Percentiles rank a stretch among this genome's conserved stretches.
phyloP scores from a whole-genome alignment of 2,888 invertebrate genomes.

The Meandrusa payeni region DNA sequence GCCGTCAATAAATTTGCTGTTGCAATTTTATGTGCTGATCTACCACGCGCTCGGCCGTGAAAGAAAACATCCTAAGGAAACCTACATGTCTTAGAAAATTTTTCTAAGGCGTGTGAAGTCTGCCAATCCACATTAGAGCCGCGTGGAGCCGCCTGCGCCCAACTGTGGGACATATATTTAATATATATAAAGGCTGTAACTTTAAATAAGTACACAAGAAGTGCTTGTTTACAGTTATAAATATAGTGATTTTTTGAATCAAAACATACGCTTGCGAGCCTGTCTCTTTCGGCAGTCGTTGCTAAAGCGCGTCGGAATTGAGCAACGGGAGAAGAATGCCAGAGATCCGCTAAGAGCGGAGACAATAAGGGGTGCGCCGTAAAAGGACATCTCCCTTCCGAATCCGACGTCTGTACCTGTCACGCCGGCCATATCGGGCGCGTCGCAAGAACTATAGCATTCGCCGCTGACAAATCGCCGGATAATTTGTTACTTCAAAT shows the following conservation, averaged over 20 bases:
- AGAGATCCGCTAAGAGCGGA: constrained; percentile 37
- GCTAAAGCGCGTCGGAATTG: neutral
- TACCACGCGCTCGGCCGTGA: too few relatives aligned
- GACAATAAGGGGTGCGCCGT: constrained; percentile 58
- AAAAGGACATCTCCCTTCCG: constrained; percentile 46
- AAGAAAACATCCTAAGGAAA: too few relatives aligned
- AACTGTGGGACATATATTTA: too few relatives aligned
- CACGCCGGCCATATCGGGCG: constrained; percentile 42
- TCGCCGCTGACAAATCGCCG: constrained; percentile 72
- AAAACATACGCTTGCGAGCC: constrained; percentile 26
- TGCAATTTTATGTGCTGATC: too few relatives aligned
- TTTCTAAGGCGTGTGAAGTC: too few relatives aligned
- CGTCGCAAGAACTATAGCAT: constrained; percentile 61
- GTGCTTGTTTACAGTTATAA: neutral
- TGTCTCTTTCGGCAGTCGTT: constrained; percentile 21
- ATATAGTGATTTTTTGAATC: too few relatives aligned
- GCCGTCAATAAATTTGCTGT: too few relatives aligned
- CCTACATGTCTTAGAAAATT: too few relatives aligned
- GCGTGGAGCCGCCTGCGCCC: too few relatives aligned
- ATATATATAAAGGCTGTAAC: too few relatives aligned
- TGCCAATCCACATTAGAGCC: too few relatives aligned
- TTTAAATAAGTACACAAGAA: too few relatives aligned
- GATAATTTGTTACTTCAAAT: constrained; percentile 63
- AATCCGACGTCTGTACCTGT: constrained; percentile 48
- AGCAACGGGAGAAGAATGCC: constrained; percentile 33